Conservation (phyloP, 2,113 vertebrate species). For the Erpornis zantholeuca region DNA sequence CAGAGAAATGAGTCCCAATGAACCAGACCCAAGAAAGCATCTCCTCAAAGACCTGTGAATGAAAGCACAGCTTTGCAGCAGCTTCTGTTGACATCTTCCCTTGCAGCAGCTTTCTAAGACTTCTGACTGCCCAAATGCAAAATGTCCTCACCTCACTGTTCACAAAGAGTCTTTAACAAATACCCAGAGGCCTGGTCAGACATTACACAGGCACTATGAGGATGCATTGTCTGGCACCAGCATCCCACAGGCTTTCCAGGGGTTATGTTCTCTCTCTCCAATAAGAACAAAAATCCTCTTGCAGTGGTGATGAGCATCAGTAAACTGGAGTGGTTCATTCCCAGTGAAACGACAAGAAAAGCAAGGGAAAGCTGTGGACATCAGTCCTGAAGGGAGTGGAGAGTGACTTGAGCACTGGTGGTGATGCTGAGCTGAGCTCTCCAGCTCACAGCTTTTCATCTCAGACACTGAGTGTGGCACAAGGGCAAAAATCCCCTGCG, state of each 20-base stretch:
- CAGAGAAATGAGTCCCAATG: background rate
- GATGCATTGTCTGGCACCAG: background rate
- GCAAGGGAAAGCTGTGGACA: background rate
- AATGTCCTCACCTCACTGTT: background rate
- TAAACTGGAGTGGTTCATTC: background rate
- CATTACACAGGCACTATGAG: background rate
- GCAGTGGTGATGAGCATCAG: background rate
- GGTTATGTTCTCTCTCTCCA: background rate
- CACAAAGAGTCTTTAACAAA: background rate
- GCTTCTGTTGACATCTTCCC: background rate
- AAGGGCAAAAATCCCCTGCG: background rate
- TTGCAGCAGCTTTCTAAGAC: background rate
- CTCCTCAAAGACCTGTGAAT: background rate
- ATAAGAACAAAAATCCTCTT: background rate
- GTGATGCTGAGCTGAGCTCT: background rate
- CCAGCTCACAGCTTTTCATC: background rate
- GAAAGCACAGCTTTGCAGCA: background rate
- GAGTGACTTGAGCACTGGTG: background rate
- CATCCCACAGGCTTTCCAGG: background rate
- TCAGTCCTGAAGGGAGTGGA: background rate
- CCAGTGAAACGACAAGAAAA: background rate
- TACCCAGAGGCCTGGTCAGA: background rate
- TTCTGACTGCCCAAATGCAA: background rate
- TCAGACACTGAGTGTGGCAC: fast-evolving
- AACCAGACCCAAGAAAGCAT: conserved; percentile 20